Evolutionary conservation across 2,113 vertebrate genomes (phyloP), one percentile per base, ranked within the genome.

Genomic region (Amphilophus citrinellus): DNA sequence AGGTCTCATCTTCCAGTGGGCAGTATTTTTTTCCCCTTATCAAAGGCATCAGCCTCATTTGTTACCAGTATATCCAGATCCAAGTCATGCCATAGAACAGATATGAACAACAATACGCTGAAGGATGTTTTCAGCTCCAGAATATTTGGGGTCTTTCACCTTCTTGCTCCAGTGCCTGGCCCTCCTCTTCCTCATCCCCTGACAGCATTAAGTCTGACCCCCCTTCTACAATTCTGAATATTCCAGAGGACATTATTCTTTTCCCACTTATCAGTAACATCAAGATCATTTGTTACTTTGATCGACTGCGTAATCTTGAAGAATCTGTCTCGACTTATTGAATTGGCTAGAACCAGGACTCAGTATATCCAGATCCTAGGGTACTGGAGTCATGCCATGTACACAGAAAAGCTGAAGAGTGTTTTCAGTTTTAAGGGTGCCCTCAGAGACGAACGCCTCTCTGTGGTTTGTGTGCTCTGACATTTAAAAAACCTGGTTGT

Each of bases 401-500:
- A 37, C 37, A 37, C 8, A 10, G 10, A 42, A 10, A 42, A n/a
- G 20, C 9, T 17, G 32, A 62, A 62, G 10, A 14, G 47, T 68
- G 65, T 68, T 47, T 68, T 15, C 8, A 18, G 42, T 47, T 68
- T 68, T 68, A 47, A 18, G 47, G 27, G 27, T 68, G 22, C 22
- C 27, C 27, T 68, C 22, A 68, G 22, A 30, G 42, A 30, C 50
- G 42, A 68, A 15, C 18, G 15, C 27, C 9, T 68, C 65, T 10
- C 22, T 50, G 65, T 47, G 14, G 9, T 68, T 68, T 68, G 22
- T 68, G 47, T 15, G 10, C 15, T 68, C 27, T 27, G 42, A 47
- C 65, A 68, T 68, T 68, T 50, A 68, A 68, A 68, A 68, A 47
- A 68, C 14, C 42, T 68, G 15, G 15, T 68, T 50, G 47, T 27